Evolutionary conservation across 2,888 invertebrate species (phyloP).

Genomic region (Phrixothrix hirtus): DNA sequence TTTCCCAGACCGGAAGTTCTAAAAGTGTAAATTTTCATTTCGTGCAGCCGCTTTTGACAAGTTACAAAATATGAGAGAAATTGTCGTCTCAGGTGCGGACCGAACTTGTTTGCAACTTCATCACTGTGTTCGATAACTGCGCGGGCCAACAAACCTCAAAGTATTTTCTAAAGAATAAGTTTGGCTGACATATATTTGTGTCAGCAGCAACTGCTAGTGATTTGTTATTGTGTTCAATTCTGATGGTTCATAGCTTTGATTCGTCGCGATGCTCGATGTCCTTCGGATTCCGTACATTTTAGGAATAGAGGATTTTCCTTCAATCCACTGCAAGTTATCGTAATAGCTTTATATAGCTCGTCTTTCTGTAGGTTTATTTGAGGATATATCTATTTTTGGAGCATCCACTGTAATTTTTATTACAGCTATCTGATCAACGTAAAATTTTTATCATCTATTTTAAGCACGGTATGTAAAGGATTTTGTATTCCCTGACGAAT

Average conservation of each 20-base stretch:
- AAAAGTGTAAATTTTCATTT: conserved; percentile 27
- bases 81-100: conserved; percentile 32
- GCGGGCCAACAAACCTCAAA: conserved; percentile 34
- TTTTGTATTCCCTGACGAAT: too few relatives aligned
- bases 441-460: background rate
- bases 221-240: conserved; percentile 34
- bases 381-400: conserved; percentile 7
- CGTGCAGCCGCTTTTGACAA: conserved; percentile 27
- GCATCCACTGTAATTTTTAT: conserved; percentile 4
- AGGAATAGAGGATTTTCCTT: conserved; percentile 29
- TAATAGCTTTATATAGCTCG: conserved; percentile 14
- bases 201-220: conserved; percentile 35
- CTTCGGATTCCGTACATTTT: conserved; percentile 24
- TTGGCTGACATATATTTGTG: conserved; percentile 27
- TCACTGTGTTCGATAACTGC: conserved; percentile 31
- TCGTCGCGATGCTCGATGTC: conserved; percentile 23
- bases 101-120: conserved; percentile 36
- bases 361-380: background rate
- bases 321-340: conserved; percentile 21
- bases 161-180: conserved; percentile 28
- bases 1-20: conserved; percentile 7
- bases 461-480: too few relatives aligned
- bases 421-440: background rate
- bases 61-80: conserved; percentile 33
- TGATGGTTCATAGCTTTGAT: conserved; percentile 23